Evolutionary conservation across 2,888 invertebrate species (phyloP).

Genomic region (Drosophila formosana): DNA sequence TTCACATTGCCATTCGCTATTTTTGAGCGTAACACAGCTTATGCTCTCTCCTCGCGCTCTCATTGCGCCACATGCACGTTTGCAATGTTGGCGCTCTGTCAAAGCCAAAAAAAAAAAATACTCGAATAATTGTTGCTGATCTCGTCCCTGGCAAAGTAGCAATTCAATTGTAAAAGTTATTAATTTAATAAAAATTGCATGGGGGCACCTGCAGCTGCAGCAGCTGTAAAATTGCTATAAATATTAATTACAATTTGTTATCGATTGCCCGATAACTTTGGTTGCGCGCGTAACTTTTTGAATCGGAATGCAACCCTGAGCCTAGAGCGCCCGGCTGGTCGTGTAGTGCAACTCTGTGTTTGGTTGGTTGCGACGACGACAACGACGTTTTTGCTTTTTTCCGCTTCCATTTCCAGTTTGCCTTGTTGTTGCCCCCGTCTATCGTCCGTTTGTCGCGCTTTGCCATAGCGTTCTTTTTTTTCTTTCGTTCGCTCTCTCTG

Average conservation of each 20-base stretch:
- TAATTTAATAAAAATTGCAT: neutral
- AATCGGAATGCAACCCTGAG: constrained; percentile 66
- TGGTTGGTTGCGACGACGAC: constrained; percentile 31
- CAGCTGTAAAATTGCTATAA: constrained; percentile 23
- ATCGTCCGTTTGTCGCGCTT: constrained; percentile 71
- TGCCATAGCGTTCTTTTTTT: constrained; percentile 71
- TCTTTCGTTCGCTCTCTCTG: constrained; percentile 33
- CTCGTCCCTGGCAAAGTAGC: constrained; percentile 7
- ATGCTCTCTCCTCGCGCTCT: constrained; percentile 10
- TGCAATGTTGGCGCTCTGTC: constrained; percentile 26
- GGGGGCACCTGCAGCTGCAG: constrained; percentile 6
- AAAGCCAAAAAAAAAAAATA: neutral
- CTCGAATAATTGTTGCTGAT: constrained; percentile 24
- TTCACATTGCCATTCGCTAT: constrained; percentile 74
- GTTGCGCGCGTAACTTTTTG: constrained; percentile 27
- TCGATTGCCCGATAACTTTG: constrained; percentile 67
- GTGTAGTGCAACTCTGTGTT: constrained; percentile 72
- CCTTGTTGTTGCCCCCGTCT: constrained; percentile 66
- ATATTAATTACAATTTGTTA: constrained; percentile 34
- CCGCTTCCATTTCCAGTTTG: constrained; percentile 80
- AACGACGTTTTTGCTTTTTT: constrained; percentile 68
- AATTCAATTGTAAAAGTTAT: neutral
- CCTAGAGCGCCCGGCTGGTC: constrained; percentile 61
- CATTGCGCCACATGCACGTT: constrained; percentile 36
- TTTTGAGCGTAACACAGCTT: constrained; percentile 64